These are phyloP conservation scores for Trichomycterus rosablanca DNA, from an alignment of 2,113 vertebrate genomes.

Conservation along the genomic window DNA sequence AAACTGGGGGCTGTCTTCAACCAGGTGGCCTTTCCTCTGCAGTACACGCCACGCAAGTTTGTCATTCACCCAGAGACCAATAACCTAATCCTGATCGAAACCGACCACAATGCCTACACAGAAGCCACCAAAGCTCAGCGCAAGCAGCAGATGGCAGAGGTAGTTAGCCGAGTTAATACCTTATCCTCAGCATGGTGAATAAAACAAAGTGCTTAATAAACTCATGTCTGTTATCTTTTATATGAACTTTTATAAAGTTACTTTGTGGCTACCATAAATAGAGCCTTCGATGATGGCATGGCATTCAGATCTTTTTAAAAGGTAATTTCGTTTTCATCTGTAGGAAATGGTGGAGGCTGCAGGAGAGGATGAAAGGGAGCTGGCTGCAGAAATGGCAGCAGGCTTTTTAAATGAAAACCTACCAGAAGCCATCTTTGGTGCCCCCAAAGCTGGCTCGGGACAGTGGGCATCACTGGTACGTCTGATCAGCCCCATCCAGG, in stretches of 20 bases:
- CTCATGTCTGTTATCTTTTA: too few species aligned
- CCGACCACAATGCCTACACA: conserved; percentile 95
- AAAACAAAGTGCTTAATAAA: not conserved
- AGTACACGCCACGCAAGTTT: conserved; percentile 95
- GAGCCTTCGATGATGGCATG: too few species aligned
- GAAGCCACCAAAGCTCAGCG: conserved; percentile 97
- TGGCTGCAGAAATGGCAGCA: conserved; percentile 97
- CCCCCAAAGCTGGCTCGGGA: conserved; percentile 91
- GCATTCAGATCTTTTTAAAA: too few species aligned
- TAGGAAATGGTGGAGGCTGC: conserved; percentile 99
- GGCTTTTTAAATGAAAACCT: conserved; percentile 97
- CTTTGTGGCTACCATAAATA: too few species aligned
- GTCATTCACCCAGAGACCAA: conserved; percentile 96
- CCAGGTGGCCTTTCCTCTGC: conserved; percentile 93
- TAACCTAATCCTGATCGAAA: conserved; percentile 93
- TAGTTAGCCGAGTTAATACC: conserved; percentile 43
- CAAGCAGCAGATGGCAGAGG: conserved; percentile 99
- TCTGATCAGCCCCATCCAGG: conserved; percentile 94
- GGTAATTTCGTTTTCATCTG: not conserved
- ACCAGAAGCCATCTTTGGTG: conserved; percentile 91
- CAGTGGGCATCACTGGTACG: conserved; percentile 97
- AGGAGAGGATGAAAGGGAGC: conserved; percentile 90
- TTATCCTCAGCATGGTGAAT: not conserved
- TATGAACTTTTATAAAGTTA: too few species aligned
- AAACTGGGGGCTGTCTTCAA: conserved; percentile 98